phyloP scores from a whole-genome alignment of 2,113 vertebrate genomes.

The Cinclus cinclus region DNA sequence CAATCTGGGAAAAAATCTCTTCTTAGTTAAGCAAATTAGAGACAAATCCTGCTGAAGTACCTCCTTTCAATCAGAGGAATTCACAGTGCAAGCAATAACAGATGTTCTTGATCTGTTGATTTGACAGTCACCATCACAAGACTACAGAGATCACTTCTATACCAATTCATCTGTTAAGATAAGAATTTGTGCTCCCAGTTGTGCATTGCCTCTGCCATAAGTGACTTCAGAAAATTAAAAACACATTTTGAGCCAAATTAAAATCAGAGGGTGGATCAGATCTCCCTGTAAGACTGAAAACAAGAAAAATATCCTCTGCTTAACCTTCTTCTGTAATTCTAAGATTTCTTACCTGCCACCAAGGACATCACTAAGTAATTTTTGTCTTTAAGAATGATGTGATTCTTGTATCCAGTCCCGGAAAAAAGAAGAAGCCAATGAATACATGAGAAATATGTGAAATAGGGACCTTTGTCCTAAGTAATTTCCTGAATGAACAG shows the following conservation, averaged over 20 bases:
- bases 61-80: background rate
- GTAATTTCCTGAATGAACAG: background rate
- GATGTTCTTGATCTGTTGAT: background rate
- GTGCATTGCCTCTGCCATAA: background rate
- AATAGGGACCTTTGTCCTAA: background rate
- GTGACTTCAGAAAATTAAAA: background rate
- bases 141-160: background rate
- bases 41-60: background rate
- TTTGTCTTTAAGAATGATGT: background rate
- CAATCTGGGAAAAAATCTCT: background rate
- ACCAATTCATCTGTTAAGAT: background rate
- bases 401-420: background rate
- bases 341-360: background rate
- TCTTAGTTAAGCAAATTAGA: background rate
- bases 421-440: background rate
- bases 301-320: background rate
- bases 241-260: background rate
- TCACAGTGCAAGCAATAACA: background rate
- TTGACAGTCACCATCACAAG: constrained; percentile 12
- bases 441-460: background rate
- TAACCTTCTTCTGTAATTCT: background rate
- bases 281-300: background rate
- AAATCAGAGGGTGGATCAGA: background rate
- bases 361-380: background rate
- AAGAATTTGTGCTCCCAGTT: background rate